These are phyloP conservation scores for Amphiduros pacificus DNA, from an alignment of 2,888 invertebrate genomes.

Conservation along the genomic window DNA sequence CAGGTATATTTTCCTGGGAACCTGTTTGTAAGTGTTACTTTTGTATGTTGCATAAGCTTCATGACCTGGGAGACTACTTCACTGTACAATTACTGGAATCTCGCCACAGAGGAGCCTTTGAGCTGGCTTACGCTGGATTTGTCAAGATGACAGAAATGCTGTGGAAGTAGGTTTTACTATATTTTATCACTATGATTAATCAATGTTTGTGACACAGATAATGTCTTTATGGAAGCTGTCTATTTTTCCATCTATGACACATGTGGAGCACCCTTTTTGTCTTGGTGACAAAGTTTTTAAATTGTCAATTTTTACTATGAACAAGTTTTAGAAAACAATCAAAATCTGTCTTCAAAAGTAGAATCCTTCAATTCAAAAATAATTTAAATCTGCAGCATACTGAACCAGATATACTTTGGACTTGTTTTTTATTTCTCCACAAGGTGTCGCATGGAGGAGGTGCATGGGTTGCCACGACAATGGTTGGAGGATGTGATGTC, in stretches of 20 bases:
- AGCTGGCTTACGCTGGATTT: slow-evolving; percentile 90
- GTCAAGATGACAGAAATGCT: slow-evolving; percentile 73
- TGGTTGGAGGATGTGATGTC: slow-evolving; percentile 58
- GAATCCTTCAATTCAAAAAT: neutral
- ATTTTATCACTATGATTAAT: neutral
- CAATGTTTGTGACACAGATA: neutral
- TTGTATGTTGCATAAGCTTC: slow-evolving; percentile 35
- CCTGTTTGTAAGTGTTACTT: too few relatives aligned
- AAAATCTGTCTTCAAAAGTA: neutral
- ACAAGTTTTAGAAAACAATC: neutral
- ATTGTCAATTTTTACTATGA: neutral
- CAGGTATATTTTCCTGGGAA: too few relatives aligned
- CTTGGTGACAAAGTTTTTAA: neutral
- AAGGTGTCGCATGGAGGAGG: slow-evolving; percentile 16
- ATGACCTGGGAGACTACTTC: slow-evolving; percentile 48
- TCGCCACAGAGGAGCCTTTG: slow-evolving; percentile 96
- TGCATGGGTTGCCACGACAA: slow-evolving; percentile 44
- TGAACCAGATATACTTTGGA: too few relatives aligned
- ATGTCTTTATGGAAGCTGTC: too few relatives aligned
- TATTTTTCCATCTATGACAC: too few relatives aligned
- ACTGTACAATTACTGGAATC: slow-evolving; percentile 65
- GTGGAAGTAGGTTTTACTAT: slow-evolving; percentile 63
- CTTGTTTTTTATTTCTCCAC: neutral
- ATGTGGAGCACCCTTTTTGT: too few relatives aligned
- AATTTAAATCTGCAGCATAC: too few relatives aligned